Evolutionary conservation across 2,888 invertebrate species (phyloP).

Genomic region (Aporophyla lueneburgensis): DNA sequence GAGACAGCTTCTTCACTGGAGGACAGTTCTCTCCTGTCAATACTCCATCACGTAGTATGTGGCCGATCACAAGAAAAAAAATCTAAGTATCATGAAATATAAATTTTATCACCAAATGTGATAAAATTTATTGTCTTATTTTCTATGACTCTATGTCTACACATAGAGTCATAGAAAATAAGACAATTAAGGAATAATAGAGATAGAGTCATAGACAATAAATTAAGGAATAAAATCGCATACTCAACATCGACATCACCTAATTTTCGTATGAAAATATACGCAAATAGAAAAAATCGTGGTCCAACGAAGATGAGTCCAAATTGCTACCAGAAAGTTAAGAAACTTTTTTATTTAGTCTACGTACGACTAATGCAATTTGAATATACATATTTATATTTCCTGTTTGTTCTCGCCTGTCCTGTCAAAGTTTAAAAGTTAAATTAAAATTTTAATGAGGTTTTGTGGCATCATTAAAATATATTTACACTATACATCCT

Average conservation of each 20-base stretch:
- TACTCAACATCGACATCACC: neutral
- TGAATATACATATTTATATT: conserved; percentile 52
- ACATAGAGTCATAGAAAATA: too few relatives aligned
- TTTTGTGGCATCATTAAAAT: neutral
- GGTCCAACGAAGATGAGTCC: conserved; percentile 7
- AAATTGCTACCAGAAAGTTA: conserved; percentile 34
- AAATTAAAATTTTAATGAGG: conserved; percentile 29
- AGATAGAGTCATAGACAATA: neutral
- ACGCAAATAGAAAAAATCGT: conserved; percentile 9
- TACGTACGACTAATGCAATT: conserved; percentile 44
- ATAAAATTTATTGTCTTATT: too few relatives aligned
- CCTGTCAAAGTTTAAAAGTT: neutral
- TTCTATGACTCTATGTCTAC: too few relatives aligned
- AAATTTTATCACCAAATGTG: neutral
- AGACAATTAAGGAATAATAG: too few relatives aligned
- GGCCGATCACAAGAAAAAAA: too few relatives aligned
- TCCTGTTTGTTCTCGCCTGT: conserved; percentile 4
- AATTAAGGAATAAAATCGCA: neutral
- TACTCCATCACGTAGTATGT: too few relatives aligned
- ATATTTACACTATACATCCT: too few relatives aligned
- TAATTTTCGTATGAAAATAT: neutral
- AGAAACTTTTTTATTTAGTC: conserved; percentile 46
- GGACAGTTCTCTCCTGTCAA: too few relatives aligned
- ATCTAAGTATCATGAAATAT: neutral
- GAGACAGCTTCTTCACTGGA: too few relatives aligned